Base-by-base conservation (phyloP, 2,888 invertebrate genomes). In the Clepsis dumicolana region DNA sequence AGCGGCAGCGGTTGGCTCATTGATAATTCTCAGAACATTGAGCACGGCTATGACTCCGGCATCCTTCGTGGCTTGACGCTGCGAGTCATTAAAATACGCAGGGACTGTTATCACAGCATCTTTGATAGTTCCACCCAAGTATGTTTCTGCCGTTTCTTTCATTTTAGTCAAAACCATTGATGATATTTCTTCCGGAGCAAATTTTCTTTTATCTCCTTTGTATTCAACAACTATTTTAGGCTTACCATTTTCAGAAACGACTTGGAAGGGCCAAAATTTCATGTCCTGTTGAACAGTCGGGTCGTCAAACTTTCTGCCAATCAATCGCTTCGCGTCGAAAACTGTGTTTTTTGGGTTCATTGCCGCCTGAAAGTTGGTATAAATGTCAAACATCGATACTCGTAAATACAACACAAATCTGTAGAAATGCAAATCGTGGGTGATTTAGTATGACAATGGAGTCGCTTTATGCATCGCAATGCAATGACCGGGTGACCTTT, bases 1-100 rank as follows among this genome's bases (percentile, higher is more conserved):
- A 50, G 97, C 97, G 21, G 97, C 98, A 0, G 97, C 97, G 2
- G 98, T 98, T 8, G 98, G 98, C 85, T 98, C 98, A 84, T 98
- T 98, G 75, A 98, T 97, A 71, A 98, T 98, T 77, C 98, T 95
- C 48, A 98, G 92, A 1, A 98, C 98, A 86, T 98, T 98, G 27
- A 98, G 86, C 0, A 97, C 98, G 24, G 98, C 96, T 80, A 97
- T 97, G 2, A 94, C 94, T 1, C 98, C 98, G 12, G 98, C 98
- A 88, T 98, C 98, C 89, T 98, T 98, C 8, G 98, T 98, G 12
- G 97, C 97, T 84, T 97, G 97, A 12, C 97, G 94, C 84, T 97
- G 97, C 2, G 96, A 96, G 79, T 97, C 97, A 80, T 97, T 97
- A 82, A 97, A 97, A 82, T 97, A 97, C 4, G 97, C 97, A 4